These are phyloP conservation scores for Muscidifurax raptorellus DNA, from an alignment of 1,140 invertebrate genomes.

Conservation along the genomic window DNA sequence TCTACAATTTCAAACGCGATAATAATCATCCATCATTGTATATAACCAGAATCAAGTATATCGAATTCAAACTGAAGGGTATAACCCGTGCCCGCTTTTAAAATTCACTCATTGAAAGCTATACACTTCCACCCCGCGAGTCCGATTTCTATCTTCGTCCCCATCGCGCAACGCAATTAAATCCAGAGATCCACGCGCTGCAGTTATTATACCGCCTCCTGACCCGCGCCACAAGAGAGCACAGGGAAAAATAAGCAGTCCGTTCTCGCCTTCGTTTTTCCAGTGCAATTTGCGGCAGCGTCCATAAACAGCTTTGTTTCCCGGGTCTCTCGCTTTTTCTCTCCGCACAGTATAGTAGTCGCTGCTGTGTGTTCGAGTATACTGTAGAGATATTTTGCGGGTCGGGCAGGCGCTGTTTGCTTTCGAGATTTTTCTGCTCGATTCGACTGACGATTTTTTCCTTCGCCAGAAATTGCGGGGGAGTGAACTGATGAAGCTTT, in stretches of 20 bases:
- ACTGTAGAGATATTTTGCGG: too few species aligned
- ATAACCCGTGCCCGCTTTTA: not conserved
- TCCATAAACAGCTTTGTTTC: constrained; percentile 11
- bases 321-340: not conserved
- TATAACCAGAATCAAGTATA: not conserved
- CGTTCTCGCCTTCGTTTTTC: not conserved
- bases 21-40: too few species aligned
- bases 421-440: too few species aligned
- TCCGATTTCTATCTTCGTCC: not conserved
- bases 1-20: too few species aligned
- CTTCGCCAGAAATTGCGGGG: not conserved
- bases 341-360: too few species aligned
- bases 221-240: not conserved
- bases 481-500: not conserved
- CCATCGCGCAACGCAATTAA: not conserved
- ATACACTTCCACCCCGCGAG: not conserved
- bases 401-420: too few species aligned
- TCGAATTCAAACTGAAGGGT: not conserved
- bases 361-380: too few species aligned
- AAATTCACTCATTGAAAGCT: not conserved
- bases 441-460: too few species aligned
- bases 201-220: not conserved
- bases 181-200: not conserved
- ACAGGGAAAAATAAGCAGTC: constrained; percentile 4
- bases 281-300: not conserved